Evolutionary conservation across 2,113 vertebrate genomes (phyloP).

Genomic region (Salvelinus namaycush): DNA sequence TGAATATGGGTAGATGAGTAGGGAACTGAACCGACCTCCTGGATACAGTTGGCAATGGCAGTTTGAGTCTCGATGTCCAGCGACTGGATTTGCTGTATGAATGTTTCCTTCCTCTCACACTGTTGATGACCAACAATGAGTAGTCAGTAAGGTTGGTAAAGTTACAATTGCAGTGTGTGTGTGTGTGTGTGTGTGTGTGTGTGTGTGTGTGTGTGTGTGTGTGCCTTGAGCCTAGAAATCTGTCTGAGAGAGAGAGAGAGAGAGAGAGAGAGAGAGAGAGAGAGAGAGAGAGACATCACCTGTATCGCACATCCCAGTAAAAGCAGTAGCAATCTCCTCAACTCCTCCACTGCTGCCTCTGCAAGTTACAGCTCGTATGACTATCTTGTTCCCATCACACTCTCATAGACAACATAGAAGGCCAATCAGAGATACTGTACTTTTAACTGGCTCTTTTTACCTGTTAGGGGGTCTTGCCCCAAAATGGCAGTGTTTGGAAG

Average conservation of each 20-base stretch:
- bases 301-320: slow-evolving; percentile 85
- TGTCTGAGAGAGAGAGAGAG: no score
- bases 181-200: no score
- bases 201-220: no score
- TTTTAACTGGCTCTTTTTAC: slow-evolving; percentile 62
- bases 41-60: slow-evolving; percentile 80
- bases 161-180: no score
- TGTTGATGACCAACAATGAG: slow-evolving; percentile 36
- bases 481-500: slow-evolving; percentile 84
- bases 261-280: no score
- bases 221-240: no score
- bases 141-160: no score
- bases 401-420: no score
- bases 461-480: slow-evolving; percentile 86
- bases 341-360: slow-evolving; percentile 82
- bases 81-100: slow-evolving; percentile 85
- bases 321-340: slow-evolving; percentile 80
- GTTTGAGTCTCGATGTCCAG: slow-evolving; percentile 82
- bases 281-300: no score
- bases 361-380: slow-evolving; percentile 33
- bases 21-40: slow-evolving; percentile 74
- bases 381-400: no score
- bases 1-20: background rate
- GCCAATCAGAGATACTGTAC: background rate
- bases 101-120: slow-evolving; percentile 84